Conservation (phyloP, 2,888 invertebrate genomes). For the Trichopria drosophilae region DNA sequence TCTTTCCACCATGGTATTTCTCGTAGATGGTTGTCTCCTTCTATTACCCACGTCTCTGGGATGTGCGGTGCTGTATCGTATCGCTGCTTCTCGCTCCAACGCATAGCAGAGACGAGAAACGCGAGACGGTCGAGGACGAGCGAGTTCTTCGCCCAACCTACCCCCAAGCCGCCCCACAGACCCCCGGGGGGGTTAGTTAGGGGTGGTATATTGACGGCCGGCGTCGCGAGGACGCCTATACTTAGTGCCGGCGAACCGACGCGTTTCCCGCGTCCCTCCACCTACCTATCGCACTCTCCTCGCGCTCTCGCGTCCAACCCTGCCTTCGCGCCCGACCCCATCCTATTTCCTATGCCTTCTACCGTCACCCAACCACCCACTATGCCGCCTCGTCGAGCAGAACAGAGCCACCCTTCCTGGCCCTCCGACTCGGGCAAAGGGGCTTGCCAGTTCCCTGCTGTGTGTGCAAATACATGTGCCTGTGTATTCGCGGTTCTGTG, state of each 20-base stretch:
- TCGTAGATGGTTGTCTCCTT: too few species aligned
- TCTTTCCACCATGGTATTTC: too few species aligned
- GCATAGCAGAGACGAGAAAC: too few species aligned
- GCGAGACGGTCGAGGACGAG: too few species aligned
- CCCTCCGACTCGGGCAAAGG: conserved; percentile 28
- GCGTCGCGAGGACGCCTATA: conserved; percentile 59
- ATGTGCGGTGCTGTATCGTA: too few species aligned
- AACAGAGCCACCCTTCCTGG: conserved; percentile 33
- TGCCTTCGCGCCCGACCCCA: conserved; percentile 17
- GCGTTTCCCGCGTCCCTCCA: conserved; percentile 39
- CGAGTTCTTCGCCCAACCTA: too few species aligned
- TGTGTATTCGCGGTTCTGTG: too few species aligned
- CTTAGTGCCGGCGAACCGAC: conserved; percentile 54
- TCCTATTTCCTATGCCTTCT: conserved; percentile 18
- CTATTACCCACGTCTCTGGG: too few species aligned
- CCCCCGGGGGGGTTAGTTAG: conserved; percentile 54
- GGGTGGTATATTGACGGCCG: conserved; percentile 59
- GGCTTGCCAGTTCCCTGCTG: too few species aligned
- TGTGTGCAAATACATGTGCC: too few species aligned
- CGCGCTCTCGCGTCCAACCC: conserved; percentile 5
- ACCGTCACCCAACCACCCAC: conserved; percentile 25
- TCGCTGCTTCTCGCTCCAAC: too few species aligned
- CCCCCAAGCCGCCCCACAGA: conserved; percentile 40
- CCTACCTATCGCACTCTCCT: conserved; percentile 13
- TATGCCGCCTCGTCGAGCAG: conserved; percentile 18